Conservation (phyloP, 2,888 invertebrate genomes). For the Autographa pulchrina region DNA sequence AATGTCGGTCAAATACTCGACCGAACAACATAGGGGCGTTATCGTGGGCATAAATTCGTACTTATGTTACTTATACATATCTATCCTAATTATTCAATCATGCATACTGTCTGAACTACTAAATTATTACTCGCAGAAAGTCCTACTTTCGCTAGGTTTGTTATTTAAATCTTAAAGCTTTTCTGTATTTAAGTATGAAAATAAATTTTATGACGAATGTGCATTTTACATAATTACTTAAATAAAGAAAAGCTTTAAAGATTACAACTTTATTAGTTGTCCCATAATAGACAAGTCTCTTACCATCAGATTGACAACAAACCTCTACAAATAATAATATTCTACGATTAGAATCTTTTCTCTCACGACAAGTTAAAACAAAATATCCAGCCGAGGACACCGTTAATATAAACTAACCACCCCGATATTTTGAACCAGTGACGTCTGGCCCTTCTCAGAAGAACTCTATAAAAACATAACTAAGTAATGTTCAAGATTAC, state of each 20-base stretch:
- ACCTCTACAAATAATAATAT: slow-evolving; percentile 20
- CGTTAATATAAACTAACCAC: slow-evolving; percentile 42
- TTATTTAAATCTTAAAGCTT: not conserved
- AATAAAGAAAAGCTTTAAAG: not conserved
- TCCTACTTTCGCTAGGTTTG: not conserved
- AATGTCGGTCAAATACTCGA: slow-evolving; percentile 73
- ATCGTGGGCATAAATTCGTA: slow-evolving; percentile 65
- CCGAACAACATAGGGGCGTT: slow-evolving; percentile 76
- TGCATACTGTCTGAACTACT: slow-evolving; percentile 5
- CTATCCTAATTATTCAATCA: slow-evolving; percentile 46
- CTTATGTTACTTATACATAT: slow-evolving; percentile 35
- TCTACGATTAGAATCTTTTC: slow-evolving; percentile 22
- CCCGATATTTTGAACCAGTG: slow-evolving; percentile 23
- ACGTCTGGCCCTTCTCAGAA: slow-evolving; percentile 41
- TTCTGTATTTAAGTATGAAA: too few species aligned
- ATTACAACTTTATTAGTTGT: not conserved
- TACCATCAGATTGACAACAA: not conserved
- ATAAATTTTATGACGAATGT: too few species aligned
- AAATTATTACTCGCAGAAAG: not conserved
- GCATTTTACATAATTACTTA: not conserved
- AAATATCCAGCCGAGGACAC: slow-evolving; percentile 26
- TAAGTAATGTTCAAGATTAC: slow-evolving; percentile 38
- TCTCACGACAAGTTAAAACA: slow-evolving; percentile 26
- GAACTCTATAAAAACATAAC: slow-evolving; percentile 40
- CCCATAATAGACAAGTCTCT: not conserved